A percentile compares a stretch with the other conserved stretches of the same genome.
Conservation (phyloP, 2,888 invertebrate species). For the Phorcus lineatus region DNA sequence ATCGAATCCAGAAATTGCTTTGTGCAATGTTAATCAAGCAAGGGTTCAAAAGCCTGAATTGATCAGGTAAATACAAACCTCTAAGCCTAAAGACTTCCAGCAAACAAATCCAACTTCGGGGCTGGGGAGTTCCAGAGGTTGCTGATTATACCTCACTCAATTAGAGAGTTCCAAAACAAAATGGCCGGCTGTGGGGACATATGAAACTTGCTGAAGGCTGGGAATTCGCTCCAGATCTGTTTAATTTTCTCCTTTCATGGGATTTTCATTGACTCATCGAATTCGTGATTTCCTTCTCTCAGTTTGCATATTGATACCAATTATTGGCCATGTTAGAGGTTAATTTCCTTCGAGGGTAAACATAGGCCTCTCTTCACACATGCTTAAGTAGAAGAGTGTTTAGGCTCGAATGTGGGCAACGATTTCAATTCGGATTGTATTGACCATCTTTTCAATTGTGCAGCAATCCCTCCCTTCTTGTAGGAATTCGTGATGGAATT, state of each 20-base stretch:
- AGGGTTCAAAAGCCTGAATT: neutral
- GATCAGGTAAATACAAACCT: constrained; percentile 10
- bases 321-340: constrained; percentile 10
- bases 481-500: neutral
- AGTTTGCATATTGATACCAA: constrained; percentile 19
- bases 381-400: constrained; percentile 4
- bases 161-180: constrained; percentile 14
- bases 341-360: constrained; percentile 32
- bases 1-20: neutral
- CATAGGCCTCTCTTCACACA: neutral
- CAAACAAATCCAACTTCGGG: neutral
- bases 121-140: neutral
- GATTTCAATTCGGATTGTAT: neutral
- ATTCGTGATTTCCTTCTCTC: constrained; percentile 26
- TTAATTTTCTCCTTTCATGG: constrained; percentile 23
- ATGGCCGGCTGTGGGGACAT: neutral
- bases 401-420: neutral
- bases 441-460: constrained; percentile 11
- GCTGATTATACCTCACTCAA: constrained; percentile 12
- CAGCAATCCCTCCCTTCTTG: no score
- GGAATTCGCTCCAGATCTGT: neutral
- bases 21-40: constrained; percentile 8
- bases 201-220: constrained; percentile 6
- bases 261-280: constrained; percentile 27
- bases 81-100: neutral